Percentiles rank a stretch among this genome's conserved stretches.
phyloP scores from a whole-genome alignment of 2,888 invertebrate species.

The Tinea pellionella region DNA sequence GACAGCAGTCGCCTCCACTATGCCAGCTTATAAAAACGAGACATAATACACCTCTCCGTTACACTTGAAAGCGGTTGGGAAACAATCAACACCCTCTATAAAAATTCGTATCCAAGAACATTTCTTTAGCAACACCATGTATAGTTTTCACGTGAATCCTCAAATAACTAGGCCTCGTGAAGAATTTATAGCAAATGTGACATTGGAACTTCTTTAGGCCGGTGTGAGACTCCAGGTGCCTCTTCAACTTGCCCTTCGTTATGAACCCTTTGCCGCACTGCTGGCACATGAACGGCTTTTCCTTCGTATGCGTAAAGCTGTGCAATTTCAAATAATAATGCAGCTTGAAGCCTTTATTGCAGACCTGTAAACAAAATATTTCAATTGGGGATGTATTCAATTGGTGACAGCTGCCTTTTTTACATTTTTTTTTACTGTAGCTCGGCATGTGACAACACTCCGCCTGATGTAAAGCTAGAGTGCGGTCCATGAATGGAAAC shows the following conservation, averaged over 20 bases:
- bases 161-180: conserved; percentile 51
- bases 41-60: too few species aligned
- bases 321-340: conserved; percentile 56
- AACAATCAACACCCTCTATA: background rate
- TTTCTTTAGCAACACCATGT: conserved; percentile 29
- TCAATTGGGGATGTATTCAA: background rate
- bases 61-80: too few species aligned
- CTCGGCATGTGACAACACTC: too few species aligned
- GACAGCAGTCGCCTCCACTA: too few species aligned
- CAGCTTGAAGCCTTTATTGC: conserved; percentile 51
- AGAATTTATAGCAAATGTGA: conserved; percentile 58
- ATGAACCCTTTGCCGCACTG: conserved; percentile 61
- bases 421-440: too few species aligned
- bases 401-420: too few species aligned
- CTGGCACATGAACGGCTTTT: conserved; percentile 55
- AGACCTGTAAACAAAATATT: conserved; percentile 25
- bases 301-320: conserved; percentile 55
- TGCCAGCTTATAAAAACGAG: too few species aligned
- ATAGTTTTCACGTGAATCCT: conserved; percentile 55
- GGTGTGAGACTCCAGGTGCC: conserved; percentile 52
- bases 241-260: conserved; percentile 50
- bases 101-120: background rate
- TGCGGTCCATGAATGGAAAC: too few species aligned
- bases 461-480: too few species aligned
- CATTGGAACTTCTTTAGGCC: conserved; percentile 57